Base-by-base conservation (phyloP, 1,140 invertebrate species). In the Ditylenchus dipsaci region DNA sequence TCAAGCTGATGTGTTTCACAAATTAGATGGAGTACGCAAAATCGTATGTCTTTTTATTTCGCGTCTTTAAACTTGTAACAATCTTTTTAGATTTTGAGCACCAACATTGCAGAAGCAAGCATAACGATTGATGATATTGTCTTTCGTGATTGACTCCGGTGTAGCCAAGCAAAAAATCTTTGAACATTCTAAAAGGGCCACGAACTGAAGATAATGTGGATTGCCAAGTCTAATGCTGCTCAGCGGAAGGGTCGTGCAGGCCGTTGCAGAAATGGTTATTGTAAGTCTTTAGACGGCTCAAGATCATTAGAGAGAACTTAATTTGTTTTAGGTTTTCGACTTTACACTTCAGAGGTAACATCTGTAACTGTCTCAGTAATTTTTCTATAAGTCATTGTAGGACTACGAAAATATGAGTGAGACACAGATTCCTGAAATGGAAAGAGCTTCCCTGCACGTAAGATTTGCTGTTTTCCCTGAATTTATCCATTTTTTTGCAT, bases 81-180 rank as follows among this genome's bases (percentile, higher is more conserved):
- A 1, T n/a, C 68, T 67, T 66, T 62, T 62, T 68, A 62, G 65
- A 65, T 66, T 42, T 21, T 67, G 60, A 83, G 91, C 0, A 96
- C 93, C 0, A 94, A 95, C 81, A 93, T 96, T 72, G 91, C 92
- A 0, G 93, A 96, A 83, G 94, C 92, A 0, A 92, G 91, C 73
- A 89, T 95, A 21, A 95, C 92, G 0, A 91, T 95, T 42, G 89
- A 92, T 80, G 78, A 61, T 84, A 89, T 93, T 0, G 88, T 91
- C 0, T 94, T n/a, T 89, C 84, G 91, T 96, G 0, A 90, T 97
- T 59, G 91, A 96, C 83, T 88, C 87, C 9, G 93, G 93, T 0
- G 92, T 91, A 81, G 89, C 90, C 0, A 95, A 94, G 82, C 90
- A 93, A 82, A 86, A 86, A 80, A 79, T 81, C 8, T 86, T 83